Conservation (phyloP, 1,140 invertebrate genomes). For the Stegodyphus mimosarum region DNA sequence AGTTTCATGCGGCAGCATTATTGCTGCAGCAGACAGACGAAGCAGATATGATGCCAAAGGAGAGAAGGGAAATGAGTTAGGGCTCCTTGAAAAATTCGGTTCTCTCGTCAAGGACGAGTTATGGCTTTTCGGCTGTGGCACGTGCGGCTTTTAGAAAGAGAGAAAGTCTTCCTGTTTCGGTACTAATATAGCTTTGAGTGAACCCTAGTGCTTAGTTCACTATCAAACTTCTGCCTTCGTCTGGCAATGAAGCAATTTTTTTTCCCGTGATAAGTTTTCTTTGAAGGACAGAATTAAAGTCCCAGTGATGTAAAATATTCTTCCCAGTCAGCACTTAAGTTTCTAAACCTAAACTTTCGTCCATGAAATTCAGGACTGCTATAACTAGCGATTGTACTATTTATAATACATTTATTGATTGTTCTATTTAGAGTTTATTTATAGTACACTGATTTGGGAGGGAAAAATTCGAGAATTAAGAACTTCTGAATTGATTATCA, state of each 20-base stretch:
- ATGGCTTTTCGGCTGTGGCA: constrained; percentile 25
- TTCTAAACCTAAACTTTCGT: no score
- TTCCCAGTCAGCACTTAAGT: no score
- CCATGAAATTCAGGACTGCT: no score
- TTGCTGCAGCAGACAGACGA: constrained; percentile 9
- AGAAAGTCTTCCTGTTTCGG: background rate
- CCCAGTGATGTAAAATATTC: no score
- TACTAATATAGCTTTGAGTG: background rate
- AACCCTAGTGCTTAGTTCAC: constrained; percentile 5
- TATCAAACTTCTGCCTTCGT: background rate
- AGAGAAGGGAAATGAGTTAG: constrained; percentile 1
- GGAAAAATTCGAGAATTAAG: no score
- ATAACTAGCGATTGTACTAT: no score
- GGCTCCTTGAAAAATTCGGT: background rate
- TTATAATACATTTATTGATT: no score
- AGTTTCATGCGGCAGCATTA: background rate
- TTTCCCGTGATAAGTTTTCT: no score
- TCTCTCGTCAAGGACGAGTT: background rate
- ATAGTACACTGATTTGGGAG: no score
- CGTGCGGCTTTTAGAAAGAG: background rate
- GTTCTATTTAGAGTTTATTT: no score
- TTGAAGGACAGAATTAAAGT: no score
- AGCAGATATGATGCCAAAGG: constrained; percentile 46
- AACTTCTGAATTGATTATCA: no score
- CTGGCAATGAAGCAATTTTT: background rate